These are phyloP conservation scores for Cylloceria caligata DNA, from an alignment of 2,888 invertebrate genomes.

Conservation along the genomic window DNA sequence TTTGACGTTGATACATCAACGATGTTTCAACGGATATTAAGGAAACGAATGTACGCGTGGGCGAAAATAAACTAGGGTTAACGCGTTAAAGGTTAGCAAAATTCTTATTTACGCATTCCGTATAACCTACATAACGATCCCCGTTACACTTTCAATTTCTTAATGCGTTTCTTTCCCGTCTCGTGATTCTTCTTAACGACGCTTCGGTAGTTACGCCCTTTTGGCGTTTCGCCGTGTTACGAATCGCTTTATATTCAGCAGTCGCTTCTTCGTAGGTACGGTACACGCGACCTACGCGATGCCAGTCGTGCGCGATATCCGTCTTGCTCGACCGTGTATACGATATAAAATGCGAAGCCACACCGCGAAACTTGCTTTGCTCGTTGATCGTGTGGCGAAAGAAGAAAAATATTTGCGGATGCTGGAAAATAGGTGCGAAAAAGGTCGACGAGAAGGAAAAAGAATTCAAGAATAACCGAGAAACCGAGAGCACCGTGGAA, in stretches of 20 bases:
- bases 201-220: conserved; percentile 63
- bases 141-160: background rate
- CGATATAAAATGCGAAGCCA: conserved; percentile 24
- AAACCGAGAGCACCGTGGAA: conserved; percentile 28
- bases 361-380: conserved; percentile 10
- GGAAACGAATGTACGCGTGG: background rate
- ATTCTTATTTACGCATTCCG: conserved; percentile 13
- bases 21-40: background rate
- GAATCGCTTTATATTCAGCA: conserved; percentile 56
- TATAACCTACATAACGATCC: conserved; percentile 23
- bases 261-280: conserved; percentile 29
- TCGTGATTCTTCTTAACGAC: conserved; percentile 61
- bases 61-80: background rate
- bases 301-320: conserved; percentile 18
- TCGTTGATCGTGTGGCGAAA: background rate
- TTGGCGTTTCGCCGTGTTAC: conserved; percentile 58
- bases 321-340: conserved; percentile 20
- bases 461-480: conserved; percentile 44
- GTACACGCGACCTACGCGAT: conserved; percentile 2
- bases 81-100: background rate
- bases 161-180: conserved; percentile 16
- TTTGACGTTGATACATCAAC: background rate
- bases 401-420: conserved; percentile 59
- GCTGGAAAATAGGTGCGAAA: conserved; percentile 17
- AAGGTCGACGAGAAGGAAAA: conserved; percentile 34